Base-by-base conservation (phyloP, 2,888 invertebrate species). In the Boloria euphrosyne region DNA sequence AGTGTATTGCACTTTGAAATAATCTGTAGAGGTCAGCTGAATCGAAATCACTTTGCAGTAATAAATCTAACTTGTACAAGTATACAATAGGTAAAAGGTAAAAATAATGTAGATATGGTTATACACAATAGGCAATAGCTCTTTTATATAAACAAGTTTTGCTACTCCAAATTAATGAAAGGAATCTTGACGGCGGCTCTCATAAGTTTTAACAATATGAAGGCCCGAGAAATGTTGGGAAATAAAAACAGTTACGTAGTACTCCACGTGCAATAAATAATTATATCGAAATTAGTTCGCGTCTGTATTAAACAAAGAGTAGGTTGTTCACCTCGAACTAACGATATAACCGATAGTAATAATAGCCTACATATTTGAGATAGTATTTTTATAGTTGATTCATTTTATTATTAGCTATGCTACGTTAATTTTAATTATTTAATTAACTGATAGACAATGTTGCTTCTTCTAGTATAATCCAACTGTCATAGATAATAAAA, bases 1-100 rank as follows among this genome's bases (percentile, higher is more conserved):
- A 81, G 80, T 79, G 73, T 78, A 79, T 73, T 71, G 67, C 69
- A 71, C 62, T 69, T 69, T 65, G 63, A 59, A 70, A 61, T 54
- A 49, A 63, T 57, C 46, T 60, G 17, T 14, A 61, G 61, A 65
- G 70, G 66, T 70, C 70, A 64, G 52, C 50, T 27, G 49, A 62
- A 57, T 50, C 62, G 43, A 50, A 70, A 46, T 63, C 57, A 57
- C 55, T 60, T n/a, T 31, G 27, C 38, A 65, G 31, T 18, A 46
- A 64, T 52, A 52, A 10, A 38, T 7, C 6, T 5, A 43, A 53
- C 13, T 10, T 38, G 31, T 38, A 38, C 7, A 38, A 38, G 31
- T 38, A 10, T 38, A 38, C 10, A 38, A 38, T 38, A 10, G 10
- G 10, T 38, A 10, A 38, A 38, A 38, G 3, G 7, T 31, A 31